Percentiles rank a stretch among this genome's conserved stretches.
Conservation (phyloP, 2,888 invertebrate genomes). For the Epinotia bilunana region DNA sequence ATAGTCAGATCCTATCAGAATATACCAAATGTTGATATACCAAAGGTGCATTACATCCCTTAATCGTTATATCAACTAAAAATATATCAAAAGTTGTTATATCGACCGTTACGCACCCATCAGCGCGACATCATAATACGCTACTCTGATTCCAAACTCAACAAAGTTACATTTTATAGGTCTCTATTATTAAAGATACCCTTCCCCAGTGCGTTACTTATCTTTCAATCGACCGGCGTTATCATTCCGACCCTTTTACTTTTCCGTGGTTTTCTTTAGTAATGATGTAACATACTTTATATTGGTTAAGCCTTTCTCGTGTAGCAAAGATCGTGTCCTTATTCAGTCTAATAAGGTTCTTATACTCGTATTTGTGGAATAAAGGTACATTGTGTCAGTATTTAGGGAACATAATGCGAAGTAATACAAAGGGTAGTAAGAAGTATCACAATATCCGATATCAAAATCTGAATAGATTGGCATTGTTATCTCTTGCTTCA, state of each 20-base stretch:
- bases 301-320: conserved; percentile 32
- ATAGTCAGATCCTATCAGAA: too few species aligned
- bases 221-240: conserved; percentile 31
- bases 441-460: too few species aligned
- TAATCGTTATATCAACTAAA: too few species aligned
- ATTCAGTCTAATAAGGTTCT: conserved; percentile 19
- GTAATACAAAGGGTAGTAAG: conserved; percentile 37
- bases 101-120: too few species aligned
- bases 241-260: conserved; percentile 38
- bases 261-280: conserved; percentile 31
- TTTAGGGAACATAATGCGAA: conserved; percentile 25
- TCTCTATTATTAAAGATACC: conserved; percentile 11
- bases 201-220: conserved; percentile 6
- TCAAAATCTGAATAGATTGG: conserved; percentile 39
- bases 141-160: not conserved
- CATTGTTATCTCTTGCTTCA: conserved; percentile 42
- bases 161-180: conserved; percentile 2
- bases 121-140: too few species aligned
- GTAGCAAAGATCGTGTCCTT: conserved; percentile 9
- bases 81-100: too few species aligned
- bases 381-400: conserved; percentile 24
- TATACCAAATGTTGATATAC: too few species aligned
- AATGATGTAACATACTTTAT: conserved; percentile 35
- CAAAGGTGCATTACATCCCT: too few species aligned
- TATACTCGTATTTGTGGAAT: conserved; percentile 20